A percentile compares a stretch with the other conserved stretches of the same genome.
Conservation (phyloP, 2,888 invertebrate species). For the Metacarcinus magister region DNA sequence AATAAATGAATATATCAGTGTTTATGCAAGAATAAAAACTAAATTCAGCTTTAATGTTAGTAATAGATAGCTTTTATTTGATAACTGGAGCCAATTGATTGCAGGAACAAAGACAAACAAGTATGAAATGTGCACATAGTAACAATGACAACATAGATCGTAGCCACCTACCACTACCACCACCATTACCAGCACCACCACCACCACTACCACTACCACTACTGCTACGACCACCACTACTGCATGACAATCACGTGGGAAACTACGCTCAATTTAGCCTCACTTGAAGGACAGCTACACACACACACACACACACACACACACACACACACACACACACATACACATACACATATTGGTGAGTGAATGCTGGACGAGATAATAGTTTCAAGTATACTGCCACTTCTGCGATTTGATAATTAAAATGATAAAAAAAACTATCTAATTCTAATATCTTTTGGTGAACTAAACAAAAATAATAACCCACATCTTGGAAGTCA, state of each 20-base stretch:
- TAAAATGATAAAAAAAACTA: not conserved
- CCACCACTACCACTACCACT: not conserved
- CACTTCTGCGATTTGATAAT: not conserved
- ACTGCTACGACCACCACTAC: not conserved
- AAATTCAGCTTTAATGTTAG: too few species aligned
- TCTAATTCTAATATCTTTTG: not conserved
- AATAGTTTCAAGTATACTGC: not conserved
- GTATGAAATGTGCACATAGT: not conserved
- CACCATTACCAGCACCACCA: not conserved
- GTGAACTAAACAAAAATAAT: not conserved
- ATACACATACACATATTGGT: not conserved
- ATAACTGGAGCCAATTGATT: not conserved
- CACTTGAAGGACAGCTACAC: conserved; percentile 46
- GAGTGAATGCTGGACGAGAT: not conserved
- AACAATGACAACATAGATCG: not conserved
- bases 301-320: conserved; percentile 50
- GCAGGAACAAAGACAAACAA: not conserved
- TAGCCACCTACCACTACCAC: not conserved
- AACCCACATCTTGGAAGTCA: conserved; percentile 26
- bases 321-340: conserved; percentile 34
- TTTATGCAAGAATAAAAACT: too few species aligned
- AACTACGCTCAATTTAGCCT: not conserved
- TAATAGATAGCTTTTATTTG: too few species aligned
- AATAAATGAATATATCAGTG: too few species aligned
- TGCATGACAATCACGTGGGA: not conserved